A percentile compares a stretch with the other conserved stretches of the same genome.
phyloP scores from a whole-genome alignment of 2,888 invertebrate genomes.

The Pseudococcus viburni region DNA sequence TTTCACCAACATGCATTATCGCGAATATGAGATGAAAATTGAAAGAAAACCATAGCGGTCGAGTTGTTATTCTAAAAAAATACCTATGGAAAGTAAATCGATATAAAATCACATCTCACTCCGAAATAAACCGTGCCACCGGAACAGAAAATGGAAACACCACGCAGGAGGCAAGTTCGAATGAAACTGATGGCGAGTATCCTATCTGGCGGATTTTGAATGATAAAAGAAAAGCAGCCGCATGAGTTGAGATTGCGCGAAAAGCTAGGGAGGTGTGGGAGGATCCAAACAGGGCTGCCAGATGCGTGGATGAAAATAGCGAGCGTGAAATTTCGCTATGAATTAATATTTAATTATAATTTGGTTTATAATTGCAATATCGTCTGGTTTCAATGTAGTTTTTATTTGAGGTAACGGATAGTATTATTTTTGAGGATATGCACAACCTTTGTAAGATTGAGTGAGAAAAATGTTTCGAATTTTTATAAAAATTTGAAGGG shows the following conservation, averaged over 20 bases:
- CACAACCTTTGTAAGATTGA: too few species aligned
- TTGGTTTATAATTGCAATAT: too few species aligned
- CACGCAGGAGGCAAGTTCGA: neutral
- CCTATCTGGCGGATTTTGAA: conserved; percentile 1
- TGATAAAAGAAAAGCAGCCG: neutral
- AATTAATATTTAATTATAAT: too few species aligned
- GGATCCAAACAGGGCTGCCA: neutral
- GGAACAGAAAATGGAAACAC: neutral
- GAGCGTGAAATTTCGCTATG: neutral
- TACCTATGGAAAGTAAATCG: neutral
- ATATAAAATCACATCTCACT: neutral
- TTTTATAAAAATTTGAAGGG: too few species aligned
- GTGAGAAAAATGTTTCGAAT: too few species aligned
- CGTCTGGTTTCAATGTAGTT: too few species aligned
- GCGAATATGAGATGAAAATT: neutral
- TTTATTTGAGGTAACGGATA: too few species aligned
- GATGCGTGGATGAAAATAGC: neutral
- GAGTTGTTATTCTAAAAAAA: neutral
- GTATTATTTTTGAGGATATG: too few species aligned
- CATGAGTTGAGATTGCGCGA: neutral
- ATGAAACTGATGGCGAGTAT: neutral
- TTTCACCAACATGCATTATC: neutral
- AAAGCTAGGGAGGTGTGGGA: neutral
- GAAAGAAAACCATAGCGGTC: neutral
- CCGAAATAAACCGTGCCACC: neutral